A percentile compares a stretch with the other conserved stretches of the same genome.
These are phyloP conservation scores for Petrolisthes cinctipes DNA, from an alignment of 2,888 invertebrate genomes.

Conservation along the genomic window DNA sequence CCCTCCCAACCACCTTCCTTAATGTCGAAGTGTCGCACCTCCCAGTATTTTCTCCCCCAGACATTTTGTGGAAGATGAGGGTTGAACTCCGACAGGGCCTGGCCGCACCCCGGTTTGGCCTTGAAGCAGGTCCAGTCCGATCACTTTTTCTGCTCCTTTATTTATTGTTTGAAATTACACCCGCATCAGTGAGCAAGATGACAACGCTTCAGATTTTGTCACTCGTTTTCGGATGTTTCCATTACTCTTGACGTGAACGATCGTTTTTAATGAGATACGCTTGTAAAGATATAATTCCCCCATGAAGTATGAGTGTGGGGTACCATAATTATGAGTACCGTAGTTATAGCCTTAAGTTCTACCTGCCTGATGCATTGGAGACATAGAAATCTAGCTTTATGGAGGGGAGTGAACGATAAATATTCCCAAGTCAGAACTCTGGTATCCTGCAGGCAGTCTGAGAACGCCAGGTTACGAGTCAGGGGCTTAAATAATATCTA, in stretches of 20 bases:
- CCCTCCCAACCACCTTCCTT: background rate
- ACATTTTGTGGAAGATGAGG: constrained; percentile 1
- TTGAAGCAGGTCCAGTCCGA: constrained; percentile 45
- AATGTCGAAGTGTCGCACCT: background rate
- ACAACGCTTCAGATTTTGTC: constrained; percentile 39
- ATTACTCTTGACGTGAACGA: constrained; percentile 16
- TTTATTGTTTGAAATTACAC: constrained; percentile 51
- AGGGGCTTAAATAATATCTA: constrained; percentile 28
- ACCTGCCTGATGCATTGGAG: background rate
- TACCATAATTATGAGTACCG: too few relatives aligned
- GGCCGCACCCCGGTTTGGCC: constrained; percentile 28
- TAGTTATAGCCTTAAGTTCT: background rate
- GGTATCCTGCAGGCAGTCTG: constrained; percentile 27
- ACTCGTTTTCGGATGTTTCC: constrained; percentile 19
- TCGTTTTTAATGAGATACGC: background rate
- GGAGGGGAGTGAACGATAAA: constrained; percentile 26
- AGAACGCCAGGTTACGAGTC: constrained; percentile 32
- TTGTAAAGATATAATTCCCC: too few relatives aligned
- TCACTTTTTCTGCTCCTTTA: constrained; percentile 40
- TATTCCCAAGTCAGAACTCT: background rate
- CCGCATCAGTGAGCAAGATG: constrained; percentile 46
- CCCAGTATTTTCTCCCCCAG: background rate
- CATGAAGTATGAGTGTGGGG: too few relatives aligned
- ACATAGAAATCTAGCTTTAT: background rate
- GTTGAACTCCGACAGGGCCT: constrained; percentile 9